Evolutionary conservation across 2,888 invertebrate species (phyloP), one percentile per base, ranked within the genome.

Genomic region (Calameuta filiformis): DNA sequence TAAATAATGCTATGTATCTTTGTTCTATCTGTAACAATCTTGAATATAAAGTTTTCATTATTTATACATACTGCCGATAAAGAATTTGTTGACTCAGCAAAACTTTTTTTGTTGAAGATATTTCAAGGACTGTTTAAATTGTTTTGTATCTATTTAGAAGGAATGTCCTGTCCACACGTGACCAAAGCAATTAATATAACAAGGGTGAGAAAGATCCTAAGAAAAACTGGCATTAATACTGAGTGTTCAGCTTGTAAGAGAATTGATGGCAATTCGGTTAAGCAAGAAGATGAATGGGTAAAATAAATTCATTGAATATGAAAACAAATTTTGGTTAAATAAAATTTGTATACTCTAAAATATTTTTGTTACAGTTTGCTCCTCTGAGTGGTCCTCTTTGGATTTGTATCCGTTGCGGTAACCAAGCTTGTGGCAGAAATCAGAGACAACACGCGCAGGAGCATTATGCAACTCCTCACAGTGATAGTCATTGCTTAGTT

Each of bases 321-420:
- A 56, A 2, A 23, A 56, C 6, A 56, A 35, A 77, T 68, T 56
- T 56, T 9, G 23, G 23, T 9, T 56, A 56, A 9, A 23, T 23
- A 11, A n/a, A 71, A 31, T 34, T 35, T 78, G 69, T 76, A 74
- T 31, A 73, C 69, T 79, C 79, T 34, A 56, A 23, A 56, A 6
- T 56, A 56, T 9, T 23, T 2, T 56, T 79, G 81, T 81, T 80
- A 9, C 75, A 90, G 88, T 82, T 75, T 15, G 75, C 76, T 35
- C 69, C 77, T 33, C 73, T 75, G 6, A 81, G 77, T 15, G 76
- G 78, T 4, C 56, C 92, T 0, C 90, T 96, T 80, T 97, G 96
- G 96, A 93, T 97, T 92, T 98, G 97, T 88, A 92, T 97, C 80
- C 95, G 95, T 82, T 98, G 97, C 91, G 97, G 96, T 3, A 92